Evolutionary conservation across 1,140 invertebrate species (phyloP), one percentile per base, ranked within the genome.

Genomic region (Brachionus asplanchnoidis): DNA sequence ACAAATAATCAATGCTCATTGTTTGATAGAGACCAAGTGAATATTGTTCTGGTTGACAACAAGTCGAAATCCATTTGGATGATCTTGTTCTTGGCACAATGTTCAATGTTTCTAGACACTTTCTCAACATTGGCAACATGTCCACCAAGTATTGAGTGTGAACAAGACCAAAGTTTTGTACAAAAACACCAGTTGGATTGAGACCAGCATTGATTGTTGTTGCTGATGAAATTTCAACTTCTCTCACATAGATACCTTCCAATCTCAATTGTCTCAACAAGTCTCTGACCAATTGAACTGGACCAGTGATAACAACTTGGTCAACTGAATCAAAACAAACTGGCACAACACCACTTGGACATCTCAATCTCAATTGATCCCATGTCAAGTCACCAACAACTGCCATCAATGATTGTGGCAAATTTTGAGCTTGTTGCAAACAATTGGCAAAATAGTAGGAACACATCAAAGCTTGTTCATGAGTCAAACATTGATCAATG

Each of bases 241-340:
- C 73, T 77, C 73, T 77, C 0, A 46, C 40, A 77, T 46, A 50
- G 23, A 77, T 23, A 14, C 73, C 73, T 77, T 77, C 73, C 32
- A 46, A 46, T 77, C 44, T 77, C 40, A 77, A 53, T 77, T 77
- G 40, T 77, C 73, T 77, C 40, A 77, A 46, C 44, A 77, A 77
- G 23, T 77, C 73, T 46, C 23, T 77, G 17, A 60, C 53, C 17
- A 23, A 7, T 9, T 60, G 5, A 20, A 20, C 20, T 2, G 95
- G 94, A 0, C 97, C 97, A 7, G 96, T 97, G 66, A 99, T 92
- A 0, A 96, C 97, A 0, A 97, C 95, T 84, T 94, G 96, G 88
- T 98, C 95, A 28, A 91, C 91, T 44, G 94, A 93, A 90, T 99
- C 98, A 90, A 98, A 95, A 88, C 97, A 99, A 14, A 95, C 97